Evolutionary conservation across 2,888 invertebrate genomes (phyloP).

Genomic region (Epistrophe eligans): DNA sequence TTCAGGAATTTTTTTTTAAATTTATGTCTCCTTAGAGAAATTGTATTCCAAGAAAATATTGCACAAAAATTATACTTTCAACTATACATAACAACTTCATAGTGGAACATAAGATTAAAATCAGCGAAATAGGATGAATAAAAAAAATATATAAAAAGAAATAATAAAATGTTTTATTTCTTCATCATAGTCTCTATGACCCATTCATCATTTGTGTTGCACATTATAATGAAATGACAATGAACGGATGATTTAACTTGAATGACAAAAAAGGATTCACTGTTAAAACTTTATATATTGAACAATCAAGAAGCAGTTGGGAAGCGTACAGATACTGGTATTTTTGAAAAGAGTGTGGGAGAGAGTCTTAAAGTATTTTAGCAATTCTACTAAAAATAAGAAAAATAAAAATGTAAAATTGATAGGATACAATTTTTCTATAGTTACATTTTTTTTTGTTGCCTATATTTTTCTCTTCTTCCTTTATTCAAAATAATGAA

Average conservation of each 20-base stretch:
- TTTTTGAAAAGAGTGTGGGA: neutral
- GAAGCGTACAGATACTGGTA: neutral
- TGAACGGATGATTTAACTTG: conserved; percentile 63
- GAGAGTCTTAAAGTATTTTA: conserved; percentile 44
- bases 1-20: neutral
- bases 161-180: conserved; percentile 16
- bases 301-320: neutral
- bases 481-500: conserved; percentile 32
- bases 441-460: neutral
- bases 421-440: conserved; percentile 52
- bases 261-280: conserved; percentile 1
- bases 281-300: neutral
- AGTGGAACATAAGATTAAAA: conserved; percentile 5
- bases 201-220: conserved; percentile 57
- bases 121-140: neutral
- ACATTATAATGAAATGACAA: conserved; percentile 45
- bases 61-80: neutral
- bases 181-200: conserved; percentile 35
- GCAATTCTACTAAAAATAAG: neutral
- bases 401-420: conserved; percentile 56
- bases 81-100: neutral
- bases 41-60: neutral
- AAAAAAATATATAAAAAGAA: neutral
- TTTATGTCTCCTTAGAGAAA: neutral
- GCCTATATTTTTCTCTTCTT: neutral